Percentiles rank a stretch among this genome's conserved stretches.
Evolutionary conservation across 2,797 vertebrate genomes (phyloP).

Genomic region (Zalophus californianus): DNA sequence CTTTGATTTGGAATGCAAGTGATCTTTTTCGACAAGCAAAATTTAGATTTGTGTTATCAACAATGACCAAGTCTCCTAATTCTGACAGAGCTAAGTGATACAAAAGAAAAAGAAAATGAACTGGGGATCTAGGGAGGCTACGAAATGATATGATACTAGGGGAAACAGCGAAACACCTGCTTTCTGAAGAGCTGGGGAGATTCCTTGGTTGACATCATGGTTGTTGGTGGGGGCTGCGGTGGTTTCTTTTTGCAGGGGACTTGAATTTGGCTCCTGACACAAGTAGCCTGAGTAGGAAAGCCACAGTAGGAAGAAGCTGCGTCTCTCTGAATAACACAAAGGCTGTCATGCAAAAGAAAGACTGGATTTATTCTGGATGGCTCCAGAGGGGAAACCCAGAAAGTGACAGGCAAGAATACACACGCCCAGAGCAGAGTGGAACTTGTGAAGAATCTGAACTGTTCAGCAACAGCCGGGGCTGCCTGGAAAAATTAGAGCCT

Average conservation of each 20-base stretch:
- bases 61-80: not conserved
- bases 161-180: not conserved
- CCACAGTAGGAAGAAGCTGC: not conserved
- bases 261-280: not conserved
- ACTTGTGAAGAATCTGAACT: not conserved
- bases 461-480: fast-evolving
- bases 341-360: not conserved
- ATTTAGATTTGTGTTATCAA: not conserved
- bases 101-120: not conserved
- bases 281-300: not conserved
- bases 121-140: not conserved
- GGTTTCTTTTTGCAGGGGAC: not conserved
- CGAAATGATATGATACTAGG: not conserved
- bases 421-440: fast-evolving
- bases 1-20: not conserved
- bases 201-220: not conserved
- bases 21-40: not conserved
- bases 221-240: not conserved
- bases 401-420: not conserved
- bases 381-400: not conserved
- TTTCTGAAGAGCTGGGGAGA: not conserved
- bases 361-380: not conserved
- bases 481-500: not conserved
- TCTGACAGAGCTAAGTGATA: not conserved
- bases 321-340: not conserved